These are phyloP conservation scores for Bradypodion ventrale DNA, from an alignment of 2,797 vertebrate species.

Conservation along the genomic window DNA sequence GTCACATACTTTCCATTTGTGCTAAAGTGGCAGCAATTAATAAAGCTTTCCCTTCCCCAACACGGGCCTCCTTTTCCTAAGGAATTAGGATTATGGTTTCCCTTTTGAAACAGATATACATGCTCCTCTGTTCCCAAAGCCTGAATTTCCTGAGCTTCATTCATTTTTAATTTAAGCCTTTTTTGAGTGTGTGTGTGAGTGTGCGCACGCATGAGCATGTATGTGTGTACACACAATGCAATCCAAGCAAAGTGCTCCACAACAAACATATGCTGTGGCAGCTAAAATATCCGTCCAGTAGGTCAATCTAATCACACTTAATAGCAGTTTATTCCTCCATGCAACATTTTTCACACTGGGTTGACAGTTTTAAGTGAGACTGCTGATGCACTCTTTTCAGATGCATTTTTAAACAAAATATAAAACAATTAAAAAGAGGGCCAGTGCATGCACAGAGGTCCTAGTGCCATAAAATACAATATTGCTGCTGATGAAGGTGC, in stretches of 20 bases:
- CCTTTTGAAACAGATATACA: not conserved
- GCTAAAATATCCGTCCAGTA: conserved; percentile 68
- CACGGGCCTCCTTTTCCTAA: conserved; percentile 34
- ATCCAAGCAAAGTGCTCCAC: conserved; percentile 66
- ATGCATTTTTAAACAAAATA: conserved; percentile 35
- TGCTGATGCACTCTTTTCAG: conserved; percentile 63
- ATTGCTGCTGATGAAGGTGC: conserved; percentile 56
- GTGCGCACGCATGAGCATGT: no score
- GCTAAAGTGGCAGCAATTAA: conserved; percentile 64
- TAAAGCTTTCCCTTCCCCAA: conserved; percentile 22
- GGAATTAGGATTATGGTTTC: not conserved
- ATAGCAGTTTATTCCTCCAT: conserved; percentile 71
- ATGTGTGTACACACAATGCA: no score
- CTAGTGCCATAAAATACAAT: conserved; percentile 68
- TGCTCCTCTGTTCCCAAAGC: conserved; percentile 54
- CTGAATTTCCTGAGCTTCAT: conserved; percentile 62
- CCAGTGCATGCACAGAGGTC: conserved; percentile 57
- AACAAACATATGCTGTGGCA: conserved; percentile 66
- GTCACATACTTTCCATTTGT: conserved; percentile 76
- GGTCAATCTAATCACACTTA: conserved; percentile 74
- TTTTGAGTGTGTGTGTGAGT: not conserved
- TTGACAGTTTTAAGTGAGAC: conserved; percentile 71
- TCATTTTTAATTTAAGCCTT: conserved; percentile 78
- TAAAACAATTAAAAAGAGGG: conserved; percentile 27
- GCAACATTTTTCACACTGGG: conserved; percentile 68